Base-by-base conservation (phyloP, 1,140 invertebrate species). In the Notospermus geniculatus region DNA sequence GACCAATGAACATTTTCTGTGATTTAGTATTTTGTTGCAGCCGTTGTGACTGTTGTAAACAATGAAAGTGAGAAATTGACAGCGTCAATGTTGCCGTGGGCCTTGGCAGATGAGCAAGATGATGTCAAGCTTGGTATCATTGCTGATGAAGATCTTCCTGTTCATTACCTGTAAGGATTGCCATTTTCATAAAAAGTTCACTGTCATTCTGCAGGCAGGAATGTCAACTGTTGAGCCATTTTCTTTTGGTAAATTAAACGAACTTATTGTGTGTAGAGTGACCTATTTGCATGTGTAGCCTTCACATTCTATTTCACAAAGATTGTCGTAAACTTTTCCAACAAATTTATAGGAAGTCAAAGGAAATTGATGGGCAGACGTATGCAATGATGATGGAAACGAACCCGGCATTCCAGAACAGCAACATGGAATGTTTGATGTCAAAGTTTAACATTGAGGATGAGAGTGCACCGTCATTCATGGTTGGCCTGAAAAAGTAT, bases 141-240 rank as follows among this genome's bases (percentile, higher is more conserved):
- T 74, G 88, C 87, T 84, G 86, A 87, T 32, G 88, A 91, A 62
- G 91, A 94, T 78, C 88, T 94, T 70, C 92, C 92, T 22, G 85
- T 89, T 58, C 86, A 89, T 70, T 95, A 91, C 85, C 91, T 90
- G 92, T 95, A 88, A 87, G 87, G 85, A 36, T 15, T 4, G 32
- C 32, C 4, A 15, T 36, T n/a, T n/a, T n/a, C n/a, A n/a, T n/a
- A n/a, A n/a, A n/a, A n/a, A n/a, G n/a, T 36, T 7, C 32, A 36
- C 5, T 7, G 15, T 36, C 4, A 36, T 36, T 36, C 4, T 4
- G 32, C 4, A 7, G 32, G 4, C 32, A 36, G 4, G 32, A 4
- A 7, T 36, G 32, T 36, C 32, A 36, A 36, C 32, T 36, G 32
- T 36, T n/a, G n/a, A n/a, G n/a, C n/a, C n/a, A n/a, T n/a, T n/a